Evolutionary conservation across 2,888 invertebrate genomes (phyloP).

Genomic region (Calliphora vomitoria): DNA sequence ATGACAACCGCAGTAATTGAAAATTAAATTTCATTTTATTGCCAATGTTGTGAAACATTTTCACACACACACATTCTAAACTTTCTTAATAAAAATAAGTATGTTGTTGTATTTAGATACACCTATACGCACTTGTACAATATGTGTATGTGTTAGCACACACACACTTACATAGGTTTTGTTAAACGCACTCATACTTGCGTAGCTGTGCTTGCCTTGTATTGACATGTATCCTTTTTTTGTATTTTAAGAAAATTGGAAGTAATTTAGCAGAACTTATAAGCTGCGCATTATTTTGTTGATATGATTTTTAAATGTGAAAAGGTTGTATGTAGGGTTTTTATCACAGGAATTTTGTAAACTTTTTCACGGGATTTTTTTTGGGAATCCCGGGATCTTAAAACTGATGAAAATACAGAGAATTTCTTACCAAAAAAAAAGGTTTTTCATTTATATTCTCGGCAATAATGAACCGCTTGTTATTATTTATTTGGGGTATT

Average conservation of each 20-base stretch:
- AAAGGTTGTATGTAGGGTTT: neutral
- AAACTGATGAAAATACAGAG: too few relatives aligned
- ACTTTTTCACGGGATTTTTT: too few relatives aligned
- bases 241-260: neutral
- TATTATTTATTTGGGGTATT: too few relatives aligned
- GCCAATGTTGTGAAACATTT: constrained; percentile 61
- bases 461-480: too few relatives aligned
- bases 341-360: too few relatives aligned
- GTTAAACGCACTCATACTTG: neutral
- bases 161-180: too few relatives aligned
- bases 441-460: too few relatives aligned
- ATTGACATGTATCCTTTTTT: neutral
- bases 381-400: too few relatives aligned
- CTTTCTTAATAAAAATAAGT: neutral
- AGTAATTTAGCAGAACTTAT: neutral
- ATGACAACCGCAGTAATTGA: constrained; percentile 70
- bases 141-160: neutral
- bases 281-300: neutral
- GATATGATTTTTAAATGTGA: neutral
- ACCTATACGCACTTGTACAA: neutral
- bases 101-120: neutral
- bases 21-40: constrained; percentile 72
- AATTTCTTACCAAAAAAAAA: too few relatives aligned
- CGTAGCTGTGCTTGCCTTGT: too few relatives aligned
- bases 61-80: constrained; percentile 36